Evolutionary conservation across 2,113 vertebrate species (phyloP).

Genomic region (Rana temporaria): DNA sequence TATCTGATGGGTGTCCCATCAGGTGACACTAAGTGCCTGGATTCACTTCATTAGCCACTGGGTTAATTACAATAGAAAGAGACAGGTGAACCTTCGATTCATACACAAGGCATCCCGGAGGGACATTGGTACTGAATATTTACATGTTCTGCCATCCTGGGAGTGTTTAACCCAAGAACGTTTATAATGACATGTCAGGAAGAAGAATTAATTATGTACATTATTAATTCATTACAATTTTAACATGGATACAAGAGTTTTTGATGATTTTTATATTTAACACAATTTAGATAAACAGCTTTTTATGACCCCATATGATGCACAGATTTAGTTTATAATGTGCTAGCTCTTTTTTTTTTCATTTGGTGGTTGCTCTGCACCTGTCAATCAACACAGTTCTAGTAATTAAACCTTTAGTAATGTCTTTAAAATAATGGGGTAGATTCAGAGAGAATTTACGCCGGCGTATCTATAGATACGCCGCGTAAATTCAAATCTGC

Average conservation of each 20-base stretch:
- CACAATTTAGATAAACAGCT: too few species aligned
- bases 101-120: not conserved
- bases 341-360: too few species aligned
- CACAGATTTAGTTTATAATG: too few species aligned
- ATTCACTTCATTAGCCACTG: constrained; percentile 67
- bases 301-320: too few species aligned
- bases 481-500: too few species aligned
- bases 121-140: not conserved
- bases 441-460: too few species aligned
- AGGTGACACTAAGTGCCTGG: constrained; percentile 62
- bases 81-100: constrained; percentile 59
- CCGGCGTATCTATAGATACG: too few species aligned
- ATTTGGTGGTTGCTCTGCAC: too few species aligned
- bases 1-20: constrained; percentile 61
- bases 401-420: too few species aligned
- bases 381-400: too few species aligned
- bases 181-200: not conserved
- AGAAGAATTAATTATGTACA: not conserved
- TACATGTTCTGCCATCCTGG: not conserved
- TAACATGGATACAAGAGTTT: not conserved
- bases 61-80: constrained; percentile 68
- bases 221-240: constrained; percentile 8
- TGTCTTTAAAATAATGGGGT: too few species aligned
- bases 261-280: too few species aligned
- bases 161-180: not conserved